These are phyloP conservation scores for Drosophila rubida DNA, from an alignment of 2,888 invertebrate species.

Conservation along the genomic window DNA sequence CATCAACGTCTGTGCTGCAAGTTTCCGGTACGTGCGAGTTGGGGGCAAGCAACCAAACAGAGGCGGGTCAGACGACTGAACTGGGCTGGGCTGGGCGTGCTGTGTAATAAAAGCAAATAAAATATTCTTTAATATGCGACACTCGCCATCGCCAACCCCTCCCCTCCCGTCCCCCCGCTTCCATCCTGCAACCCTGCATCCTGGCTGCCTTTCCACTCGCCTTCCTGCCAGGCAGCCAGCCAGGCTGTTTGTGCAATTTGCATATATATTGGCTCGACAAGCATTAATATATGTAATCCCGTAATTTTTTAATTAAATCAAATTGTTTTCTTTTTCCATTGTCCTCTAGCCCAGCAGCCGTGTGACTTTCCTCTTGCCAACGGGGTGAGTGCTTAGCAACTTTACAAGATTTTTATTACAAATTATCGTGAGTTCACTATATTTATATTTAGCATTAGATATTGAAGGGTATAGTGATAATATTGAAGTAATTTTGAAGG, in stretches of 20 bases:
- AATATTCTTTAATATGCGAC: slow-evolving; percentile 79
- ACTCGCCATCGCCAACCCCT: slow-evolving; percentile 64
- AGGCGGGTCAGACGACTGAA: slow-evolving; percentile 26
- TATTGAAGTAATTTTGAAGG: no score
- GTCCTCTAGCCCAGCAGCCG: slow-evolving; percentile 6
- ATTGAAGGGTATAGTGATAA: no score
- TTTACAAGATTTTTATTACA: slow-evolving; percentile 16
- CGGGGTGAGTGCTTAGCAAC: background rate
- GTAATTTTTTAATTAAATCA: slow-evolving; percentile 83
- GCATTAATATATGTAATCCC: slow-evolving; percentile 81
- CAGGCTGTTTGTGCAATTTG: slow-evolving; percentile 69
- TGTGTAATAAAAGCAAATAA: slow-evolving; percentile 79
- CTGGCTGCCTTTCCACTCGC: slow-evolving; percentile 33
- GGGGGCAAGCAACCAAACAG: background rate
- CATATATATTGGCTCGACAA: slow-evolving; percentile 82
- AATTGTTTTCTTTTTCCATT: slow-evolving; percentile 61
- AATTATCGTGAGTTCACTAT: background rate
- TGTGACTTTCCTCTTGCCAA: slow-evolving; percentile 6
- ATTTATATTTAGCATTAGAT: background rate
- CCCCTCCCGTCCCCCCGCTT: background rate
- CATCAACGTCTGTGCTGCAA: slow-evolving; percentile 72
- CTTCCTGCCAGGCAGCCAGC: slow-evolving; percentile 8
- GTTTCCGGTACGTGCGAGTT: slow-evolving; percentile 65
- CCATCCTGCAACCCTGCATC: background rate
- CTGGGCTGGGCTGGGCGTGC: slow-evolving; percentile 63